Evolutionary conservation across 2,797 vertebrate genomes (phyloP).

Genomic region (Eupleurogrammus muticus): DNA sequence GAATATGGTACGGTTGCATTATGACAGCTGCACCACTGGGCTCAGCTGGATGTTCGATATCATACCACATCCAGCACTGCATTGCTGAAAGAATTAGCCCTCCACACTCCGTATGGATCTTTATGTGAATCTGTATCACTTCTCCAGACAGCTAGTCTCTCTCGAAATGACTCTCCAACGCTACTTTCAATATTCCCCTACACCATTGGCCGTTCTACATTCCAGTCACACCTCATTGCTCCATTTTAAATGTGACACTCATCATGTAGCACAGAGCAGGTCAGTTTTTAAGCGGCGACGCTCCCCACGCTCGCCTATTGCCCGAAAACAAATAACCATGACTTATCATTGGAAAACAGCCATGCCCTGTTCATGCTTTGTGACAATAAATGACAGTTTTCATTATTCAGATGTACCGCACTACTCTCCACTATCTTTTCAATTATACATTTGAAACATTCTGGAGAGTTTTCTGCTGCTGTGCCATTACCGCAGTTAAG

Average conservation of each 20-base stretch:
- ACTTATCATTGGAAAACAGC: conserved; percentile 43
- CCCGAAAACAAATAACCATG: conserved; percentile 40
- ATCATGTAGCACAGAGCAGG: conserved; percentile 37
- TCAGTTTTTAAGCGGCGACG: conserved; percentile 37
- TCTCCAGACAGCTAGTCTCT: conserved; percentile 33
- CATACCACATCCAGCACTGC: conserved; percentile 33
- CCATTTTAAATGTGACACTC: conserved; percentile 60
- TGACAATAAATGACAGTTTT: conserved; percentile 56
- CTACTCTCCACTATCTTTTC: conserved; percentile 11
- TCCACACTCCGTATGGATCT: conserved; percentile 27
- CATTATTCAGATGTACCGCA: conserved; percentile 50
- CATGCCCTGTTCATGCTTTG: conserved; percentile 39
- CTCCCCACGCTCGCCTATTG: conserved; percentile 37
- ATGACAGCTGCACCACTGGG: conserved; percentile 28
- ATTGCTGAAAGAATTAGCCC: conserved; percentile 50
- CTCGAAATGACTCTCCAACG: conserved; percentile 22
- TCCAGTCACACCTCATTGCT: conserved; percentile 50
- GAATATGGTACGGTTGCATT: conserved; percentile 41
- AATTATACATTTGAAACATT: conserved; percentile 1
- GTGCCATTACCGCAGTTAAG: background rate
- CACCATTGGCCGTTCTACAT: conserved; percentile 23
- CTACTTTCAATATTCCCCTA: conserved; percentile 5
- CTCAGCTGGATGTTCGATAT: conserved; percentile 45
- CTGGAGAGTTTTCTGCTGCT: conserved; percentile 5
- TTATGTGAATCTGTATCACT: conserved; percentile 35